Conservation (phyloP, 2,888 invertebrate species). For the Synergus japonicus region DNA sequence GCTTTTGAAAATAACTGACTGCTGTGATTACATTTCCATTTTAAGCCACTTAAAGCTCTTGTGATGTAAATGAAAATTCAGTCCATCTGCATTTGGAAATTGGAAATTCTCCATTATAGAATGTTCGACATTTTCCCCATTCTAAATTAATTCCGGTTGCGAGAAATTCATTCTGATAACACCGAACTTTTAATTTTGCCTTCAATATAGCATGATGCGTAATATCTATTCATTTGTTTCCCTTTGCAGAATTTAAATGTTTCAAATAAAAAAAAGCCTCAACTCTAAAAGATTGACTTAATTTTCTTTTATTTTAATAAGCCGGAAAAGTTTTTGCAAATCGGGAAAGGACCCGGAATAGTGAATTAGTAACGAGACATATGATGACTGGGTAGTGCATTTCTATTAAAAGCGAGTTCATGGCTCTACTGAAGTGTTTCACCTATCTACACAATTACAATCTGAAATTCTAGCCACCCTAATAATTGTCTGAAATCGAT, state of each 20-base stretch:
- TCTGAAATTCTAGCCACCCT: background rate
- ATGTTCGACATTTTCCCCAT: background rate
- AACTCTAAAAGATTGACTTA: too few relatives aligned
- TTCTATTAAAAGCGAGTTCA: background rate
- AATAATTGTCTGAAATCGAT: constrained; percentile 28
- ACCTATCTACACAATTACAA: background rate
- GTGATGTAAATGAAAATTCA: constrained; percentile 4
- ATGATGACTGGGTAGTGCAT: background rate
- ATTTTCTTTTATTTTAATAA: too few relatives aligned
- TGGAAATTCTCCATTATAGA: constrained; percentile 10
- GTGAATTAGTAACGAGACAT: too few relatives aligned
- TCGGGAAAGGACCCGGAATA: too few relatives aligned
- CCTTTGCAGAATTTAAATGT: too few relatives aligned
- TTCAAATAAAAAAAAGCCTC: too few relatives aligned
- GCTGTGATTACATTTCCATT: constrained; percentile 3
- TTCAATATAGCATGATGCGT: background rate
- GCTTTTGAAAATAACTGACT: constrained; percentile 14
- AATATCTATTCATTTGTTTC: too few relatives aligned
- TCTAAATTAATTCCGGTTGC: background rate
- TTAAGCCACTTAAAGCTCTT: constrained; percentile 9
- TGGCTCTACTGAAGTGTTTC: background rate
- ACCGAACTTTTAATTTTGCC: background rate
- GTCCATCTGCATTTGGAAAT: constrained; percentile 22
- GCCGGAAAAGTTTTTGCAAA: too few relatives aligned
- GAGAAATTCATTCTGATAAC: background rate